phyloP scores from a whole-genome alignment of 2,797 vertebrate genomes.

The Aldrovandia affinis region DNA sequence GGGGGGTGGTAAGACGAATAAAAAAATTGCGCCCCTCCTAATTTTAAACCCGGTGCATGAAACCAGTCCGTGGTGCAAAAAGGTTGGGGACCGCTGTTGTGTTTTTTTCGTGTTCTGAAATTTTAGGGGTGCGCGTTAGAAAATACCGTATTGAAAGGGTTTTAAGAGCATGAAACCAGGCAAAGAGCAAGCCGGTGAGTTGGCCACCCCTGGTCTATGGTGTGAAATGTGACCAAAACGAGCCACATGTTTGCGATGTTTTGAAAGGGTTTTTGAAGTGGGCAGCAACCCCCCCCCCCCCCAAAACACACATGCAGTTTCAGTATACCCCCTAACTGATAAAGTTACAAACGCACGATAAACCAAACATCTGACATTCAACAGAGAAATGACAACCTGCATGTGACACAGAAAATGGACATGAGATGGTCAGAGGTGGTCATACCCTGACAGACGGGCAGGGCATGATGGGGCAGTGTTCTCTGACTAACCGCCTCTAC shows the following conservation, averaged over 20 bases:
- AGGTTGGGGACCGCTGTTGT: too few species aligned
- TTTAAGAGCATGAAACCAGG: too few species aligned
- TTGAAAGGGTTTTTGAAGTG: neutral
- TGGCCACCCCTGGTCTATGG: too few species aligned
- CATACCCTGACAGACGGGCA: neutral
- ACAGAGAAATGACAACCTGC: neutral
- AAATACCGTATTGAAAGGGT: too few species aligned
- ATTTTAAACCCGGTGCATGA: too few species aligned
- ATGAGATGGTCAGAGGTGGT: neutral
- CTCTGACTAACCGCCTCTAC: neutral
- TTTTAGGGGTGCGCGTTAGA: too few species aligned
- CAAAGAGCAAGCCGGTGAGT: too few species aligned
- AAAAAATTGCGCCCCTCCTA: too few species aligned
- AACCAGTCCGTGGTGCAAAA: too few species aligned
- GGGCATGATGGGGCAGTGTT: neutral
- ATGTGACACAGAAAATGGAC: neutral
- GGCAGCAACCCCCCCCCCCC: neutral
- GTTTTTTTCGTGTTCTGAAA: too few species aligned
- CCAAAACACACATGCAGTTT: neutral
- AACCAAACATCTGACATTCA: neutral
- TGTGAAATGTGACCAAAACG: neutral
- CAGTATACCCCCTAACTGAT: neutral
- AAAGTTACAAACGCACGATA: neutral
- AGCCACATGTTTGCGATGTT: too few species aligned
- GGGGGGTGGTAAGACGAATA: too few species aligned